These are phyloP conservation scores for Nemotelus nigrinus DNA, from an alignment of 2,888 invertebrate species.

Conservation along the genomic window DNA sequence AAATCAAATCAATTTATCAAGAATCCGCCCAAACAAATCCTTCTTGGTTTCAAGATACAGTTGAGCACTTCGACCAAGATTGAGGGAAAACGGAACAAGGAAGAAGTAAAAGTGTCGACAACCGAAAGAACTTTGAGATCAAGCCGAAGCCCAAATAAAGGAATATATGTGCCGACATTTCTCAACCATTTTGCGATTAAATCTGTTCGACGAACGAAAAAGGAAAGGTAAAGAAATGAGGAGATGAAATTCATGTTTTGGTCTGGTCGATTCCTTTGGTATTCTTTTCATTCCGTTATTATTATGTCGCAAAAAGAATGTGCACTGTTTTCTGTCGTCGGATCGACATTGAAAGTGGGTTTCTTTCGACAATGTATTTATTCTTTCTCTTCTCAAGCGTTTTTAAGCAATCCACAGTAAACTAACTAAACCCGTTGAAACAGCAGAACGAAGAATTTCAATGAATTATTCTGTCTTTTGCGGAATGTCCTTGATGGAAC, in stretches of 20 bases:
- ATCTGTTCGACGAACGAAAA: not conserved
- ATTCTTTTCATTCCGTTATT: constrained; percentile 27
- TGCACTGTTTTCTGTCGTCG: not conserved
- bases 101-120: constrained; percentile 20
- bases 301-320: constrained; percentile 31
- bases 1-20: constrained; percentile 45
- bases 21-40: constrained; percentile 41
- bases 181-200: constrained; percentile 37
- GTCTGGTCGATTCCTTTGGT: not conserved
- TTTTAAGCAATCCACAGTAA: not conserved
- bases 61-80: not conserved
- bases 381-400: constrained; percentile 9
- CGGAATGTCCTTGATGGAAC: constrained; percentile 19
- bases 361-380: constrained; percentile 7
- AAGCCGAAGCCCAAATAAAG: constrained; percentile 33
- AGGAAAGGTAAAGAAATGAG: not conserved
- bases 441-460: constrained; percentile 15
- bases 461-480: constrained; percentile 30
- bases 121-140: constrained; percentile 9
- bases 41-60: constrained; percentile 17
- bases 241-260: not conserved
- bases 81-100: not conserved
- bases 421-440: not conserved
- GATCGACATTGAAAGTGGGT: constrained; percentile 15
- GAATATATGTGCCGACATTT: constrained; percentile 36